A percentile compares a stretch with the other conserved stretches of the same genome.
Evolutionary conservation across 2,113 vertebrate species (phyloP).

Genomic region (Phycodurus eques): DNA sequence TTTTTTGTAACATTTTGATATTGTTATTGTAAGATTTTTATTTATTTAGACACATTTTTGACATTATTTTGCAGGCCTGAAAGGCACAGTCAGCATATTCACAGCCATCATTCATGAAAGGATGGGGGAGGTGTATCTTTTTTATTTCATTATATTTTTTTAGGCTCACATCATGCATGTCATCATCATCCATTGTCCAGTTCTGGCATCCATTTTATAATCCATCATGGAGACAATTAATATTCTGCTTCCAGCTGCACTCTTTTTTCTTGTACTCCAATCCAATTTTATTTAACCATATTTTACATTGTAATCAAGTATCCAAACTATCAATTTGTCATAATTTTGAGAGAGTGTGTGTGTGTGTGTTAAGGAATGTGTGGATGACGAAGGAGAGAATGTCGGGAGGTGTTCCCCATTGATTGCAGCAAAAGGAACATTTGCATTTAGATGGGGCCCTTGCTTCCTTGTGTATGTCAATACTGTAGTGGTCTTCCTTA

Average conservation of each 20-base stretch:
- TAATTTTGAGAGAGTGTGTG: slow-evolving; percentile 47
- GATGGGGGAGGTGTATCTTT: too few species aligned
- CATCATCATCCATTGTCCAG: background rate
- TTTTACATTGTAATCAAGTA: slow-evolving; percentile 29
- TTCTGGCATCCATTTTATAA: background rate
- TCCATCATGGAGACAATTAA: slow-evolving; percentile 15
- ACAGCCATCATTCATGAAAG: background rate
- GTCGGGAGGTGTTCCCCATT: background rate
- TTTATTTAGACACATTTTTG: too few species aligned
- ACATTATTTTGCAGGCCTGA: background rate
- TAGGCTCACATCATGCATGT: background rate
- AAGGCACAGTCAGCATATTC: background rate
- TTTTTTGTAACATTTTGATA: too few species aligned
- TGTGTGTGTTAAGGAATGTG: slow-evolving; percentile 4
- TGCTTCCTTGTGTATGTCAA: slow-evolving; percentile 55
- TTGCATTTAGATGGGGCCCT: slow-evolving; percentile 72
- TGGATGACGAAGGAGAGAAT: background rate
- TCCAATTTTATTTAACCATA: slow-evolving; percentile 37
- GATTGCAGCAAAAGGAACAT: slow-evolving; percentile 33
- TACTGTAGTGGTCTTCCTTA: slow-evolving; percentile 54
- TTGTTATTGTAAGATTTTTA: too few species aligned
- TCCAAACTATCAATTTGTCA: slow-evolving; percentile 53
- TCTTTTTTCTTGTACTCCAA: slow-evolving; percentile 10
- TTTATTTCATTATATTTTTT: background rate
- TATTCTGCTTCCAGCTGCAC: slow-evolving; percentile 18